Base-by-base conservation (phyloP, 2,797 vertebrate species). In the Phalanger gymnotis region DNA sequence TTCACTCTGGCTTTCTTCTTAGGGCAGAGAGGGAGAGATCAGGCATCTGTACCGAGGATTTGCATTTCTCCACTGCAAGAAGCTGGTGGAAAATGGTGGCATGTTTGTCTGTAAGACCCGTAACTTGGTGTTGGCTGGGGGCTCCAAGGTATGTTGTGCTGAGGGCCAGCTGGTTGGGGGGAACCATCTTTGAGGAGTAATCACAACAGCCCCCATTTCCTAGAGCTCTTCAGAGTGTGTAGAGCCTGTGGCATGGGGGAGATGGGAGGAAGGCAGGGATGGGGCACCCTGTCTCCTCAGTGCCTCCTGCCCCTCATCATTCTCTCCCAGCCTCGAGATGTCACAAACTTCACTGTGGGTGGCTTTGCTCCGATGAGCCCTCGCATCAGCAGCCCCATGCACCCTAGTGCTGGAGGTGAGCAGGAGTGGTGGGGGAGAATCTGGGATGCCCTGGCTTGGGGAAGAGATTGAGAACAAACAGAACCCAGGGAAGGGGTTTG, bases 1-100 rank as follows among this genome's bases (percentile, higher is more conserved):
- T 13, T 95, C 73, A 91, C 61, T 3, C 0, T 93, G 6, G 25
- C 40, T 16, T 0, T 53, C 0, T 91, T 3, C 14, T 56, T 94
- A 99, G 99, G 99, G 99, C 25, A 99, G 99, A 0, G 99, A 99
- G 92, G 99, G 99, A 0, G 99, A 99, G 97, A 99, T 99, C 53
- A 99, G 99, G 0, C 99, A 99, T 97, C 98, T 99, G 2, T 99
- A 99, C 98, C 98, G 99, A 0, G 99, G 99, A 94, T 99, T 99
- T 0, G 99, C 99, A 61, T 99, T 99, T 98, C 99, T 99, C n/a
- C 99, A 99, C 97, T 99, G 99, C 95, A 99, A 99, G 98, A 99
- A 99, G 97, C 98, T 99, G 98, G 99, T 99, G 97, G 99, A 99
- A 97, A 99, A 99, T 0, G 99, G 99, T 0, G 99, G 99, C n/a